A percentile compares a stretch with the other conserved stretches of the same genome.
phyloP scores from a whole-genome alignment of 92 coral and sea anemone species.

The Chrysogorgia sp. region DNA sequence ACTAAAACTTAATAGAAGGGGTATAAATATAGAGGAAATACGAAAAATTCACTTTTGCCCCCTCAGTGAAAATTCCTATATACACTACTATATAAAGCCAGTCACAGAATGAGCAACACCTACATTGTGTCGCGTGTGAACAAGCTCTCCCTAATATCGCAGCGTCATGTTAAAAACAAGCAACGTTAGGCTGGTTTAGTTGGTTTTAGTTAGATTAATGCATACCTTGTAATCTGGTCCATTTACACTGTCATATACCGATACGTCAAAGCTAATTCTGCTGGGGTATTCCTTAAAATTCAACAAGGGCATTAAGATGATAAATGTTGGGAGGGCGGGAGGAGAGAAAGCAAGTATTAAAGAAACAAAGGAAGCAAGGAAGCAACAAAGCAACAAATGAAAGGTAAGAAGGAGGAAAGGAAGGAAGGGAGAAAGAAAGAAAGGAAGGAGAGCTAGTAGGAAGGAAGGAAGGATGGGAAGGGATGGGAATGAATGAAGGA shows the following conservation, averaged over 20 bases:
- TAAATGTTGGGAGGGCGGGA: not conserved
- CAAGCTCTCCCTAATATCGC: too few relatives aligned
- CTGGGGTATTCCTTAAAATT: slow-evolving; percentile 17
- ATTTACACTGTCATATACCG: slow-evolving; percentile 75
- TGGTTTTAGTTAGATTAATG: not conserved
- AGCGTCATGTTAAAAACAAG: too few relatives aligned
- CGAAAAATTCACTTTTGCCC: too few relatives aligned
- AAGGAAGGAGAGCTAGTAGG: not conserved
- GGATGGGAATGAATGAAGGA: not conserved
- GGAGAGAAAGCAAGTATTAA: slow-evolving; percentile 2
- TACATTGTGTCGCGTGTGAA: too few relatives aligned
- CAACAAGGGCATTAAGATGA: not conserved
- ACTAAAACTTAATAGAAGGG: too few relatives aligned
- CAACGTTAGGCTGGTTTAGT: not conserved
- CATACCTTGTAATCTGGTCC: slow-evolving; percentile 56
- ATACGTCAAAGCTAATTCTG: slow-evolving; percentile 67
- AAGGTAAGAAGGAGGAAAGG: not conserved
- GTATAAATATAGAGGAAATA: too few relatives aligned
- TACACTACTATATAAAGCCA: too few relatives aligned
- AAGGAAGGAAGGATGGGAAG: not conserved
- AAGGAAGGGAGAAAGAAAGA: not conserved
- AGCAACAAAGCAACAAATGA: not conserved
- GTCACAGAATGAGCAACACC: too few relatives aligned
- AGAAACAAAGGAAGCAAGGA: not conserved
- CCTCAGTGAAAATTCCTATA: too few relatives aligned